A percentile compares a stretch with the other conserved stretches of the same genome.
These are phyloP conservation scores for Caprella mutica DNA, from an alignment of 2,888 invertebrate species.

Conservation along the genomic window DNA sequence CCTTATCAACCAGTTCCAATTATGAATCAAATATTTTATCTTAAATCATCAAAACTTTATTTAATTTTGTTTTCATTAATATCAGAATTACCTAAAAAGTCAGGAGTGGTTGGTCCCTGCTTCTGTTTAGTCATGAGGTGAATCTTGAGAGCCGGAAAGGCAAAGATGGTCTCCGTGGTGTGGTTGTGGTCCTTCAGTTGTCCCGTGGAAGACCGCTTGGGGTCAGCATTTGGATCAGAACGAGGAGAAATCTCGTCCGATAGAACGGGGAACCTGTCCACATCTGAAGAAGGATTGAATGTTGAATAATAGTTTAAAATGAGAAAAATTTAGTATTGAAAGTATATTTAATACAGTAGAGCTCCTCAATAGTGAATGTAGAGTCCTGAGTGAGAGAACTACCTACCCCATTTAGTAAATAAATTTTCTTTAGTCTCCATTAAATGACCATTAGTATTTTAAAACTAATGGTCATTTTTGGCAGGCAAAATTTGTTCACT, in stretches of 20 bases:
- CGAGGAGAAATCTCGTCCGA: conserved; percentile 45
- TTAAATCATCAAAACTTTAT: background rate
- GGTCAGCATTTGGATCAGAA: conserved; percentile 40
- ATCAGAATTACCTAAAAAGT: conserved; percentile 46
- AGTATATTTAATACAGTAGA: background rate
- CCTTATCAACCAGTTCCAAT: background rate
- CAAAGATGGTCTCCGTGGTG: conserved; percentile 90
- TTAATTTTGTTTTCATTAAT: background rate
- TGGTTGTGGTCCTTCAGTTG: conserved; percentile 68
- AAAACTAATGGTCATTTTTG: no score
- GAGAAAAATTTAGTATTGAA: conserved; percentile 7
- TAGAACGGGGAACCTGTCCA: conserved; percentile 79
- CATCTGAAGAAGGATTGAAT: conserved; percentile 38
- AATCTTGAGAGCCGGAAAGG: conserved; percentile 80
- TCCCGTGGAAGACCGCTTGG: conserved; percentile 36
- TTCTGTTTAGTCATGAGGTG: conserved; percentile 85
- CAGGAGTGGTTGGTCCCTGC: conserved; percentile 63
- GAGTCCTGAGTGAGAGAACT: no score
- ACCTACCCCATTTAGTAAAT: no score
- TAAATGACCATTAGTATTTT: background rate
- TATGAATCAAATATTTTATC: background rate
- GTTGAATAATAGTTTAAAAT: background rate
- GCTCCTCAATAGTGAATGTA: no score
- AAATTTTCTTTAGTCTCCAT: no score
- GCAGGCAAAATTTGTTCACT: no score